Evolutionary conservation across 2,113 vertebrate genomes (phyloP), one percentile per base, ranked within the genome.

Genomic region (Syngnathus floridae): DNA sequence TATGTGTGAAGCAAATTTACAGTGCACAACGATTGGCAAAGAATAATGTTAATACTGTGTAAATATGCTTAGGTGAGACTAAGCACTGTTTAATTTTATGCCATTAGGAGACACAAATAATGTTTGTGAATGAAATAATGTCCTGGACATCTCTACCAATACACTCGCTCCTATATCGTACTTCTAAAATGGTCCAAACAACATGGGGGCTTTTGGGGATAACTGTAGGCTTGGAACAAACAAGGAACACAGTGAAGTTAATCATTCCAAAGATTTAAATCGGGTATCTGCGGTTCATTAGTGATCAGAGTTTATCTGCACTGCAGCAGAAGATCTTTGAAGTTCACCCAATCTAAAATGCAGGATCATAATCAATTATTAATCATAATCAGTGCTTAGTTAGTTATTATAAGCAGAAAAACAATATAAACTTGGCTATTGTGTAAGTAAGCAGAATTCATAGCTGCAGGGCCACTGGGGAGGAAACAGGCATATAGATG

Each of bases 301-400:
- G 91, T 86, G 86, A 83, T 45, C 71, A 79, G 81, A 83, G 87
- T 87, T 79, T 89, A 81, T 91, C 90, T 89, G 90, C 89, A 91
- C 75, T 84, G 83, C 87, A 86, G 87, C 84, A 83, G 82, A 91
- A 92, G 92, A 91, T 90, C 87, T 87, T 91, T 88, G 90, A 5
- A 7, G 54, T 35, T 56, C 90, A 90, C 90, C 81, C 83, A 86
- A 88, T 91, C 88, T 91, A 90, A 92, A 89, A 86, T 90, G 85
- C 88, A 87, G 90, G 90, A 31, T 94, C 88, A 91, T 92, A 90
- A 93, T 93, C 91, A 90, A 93, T 93, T 92, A 41, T 41, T 41
- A 88, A 92, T 80, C 91, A 88, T 88, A 83, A 91, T 92, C 90
- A 91, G 84, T 91, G 87, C 88, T 92, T 91, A 87, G 85, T 81